These are phyloP conservation scores for Halcyon senegalensis DNA, from an alignment of 2,113 vertebrate genomes.

Conservation along the genomic window DNA sequence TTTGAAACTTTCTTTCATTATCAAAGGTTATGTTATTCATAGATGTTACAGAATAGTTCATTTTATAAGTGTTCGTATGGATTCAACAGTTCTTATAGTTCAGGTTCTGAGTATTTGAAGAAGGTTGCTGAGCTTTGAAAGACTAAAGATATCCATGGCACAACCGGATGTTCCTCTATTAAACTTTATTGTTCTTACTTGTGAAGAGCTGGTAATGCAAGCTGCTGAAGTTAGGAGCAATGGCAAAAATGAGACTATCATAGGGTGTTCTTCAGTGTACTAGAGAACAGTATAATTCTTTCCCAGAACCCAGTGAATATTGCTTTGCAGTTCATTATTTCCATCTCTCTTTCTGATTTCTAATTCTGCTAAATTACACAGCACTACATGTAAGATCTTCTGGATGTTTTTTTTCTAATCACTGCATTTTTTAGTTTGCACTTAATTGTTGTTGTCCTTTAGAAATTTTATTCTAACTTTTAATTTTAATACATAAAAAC, in stretches of 20 bases:
- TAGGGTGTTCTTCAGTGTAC: not conserved
- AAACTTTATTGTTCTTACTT: not conserved
- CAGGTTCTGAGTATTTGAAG: not conserved
- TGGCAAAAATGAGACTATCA: not conserved
- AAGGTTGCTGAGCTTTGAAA: not conserved
- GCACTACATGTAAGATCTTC: not conserved
- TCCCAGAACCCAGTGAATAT: not conserved
- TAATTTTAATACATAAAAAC: not conserved
- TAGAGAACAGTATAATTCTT: not conserved
- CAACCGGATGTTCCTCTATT: not conserved
- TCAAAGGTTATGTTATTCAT: not conserved
- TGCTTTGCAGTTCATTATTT: not conserved
- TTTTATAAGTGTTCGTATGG: not conserved
- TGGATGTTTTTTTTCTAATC: not conserved
- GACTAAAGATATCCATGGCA: not conserved
- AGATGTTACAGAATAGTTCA: not conserved
- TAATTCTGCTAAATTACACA: not conserved
- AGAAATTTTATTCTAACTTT: not conserved
- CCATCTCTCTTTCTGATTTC: not conserved
- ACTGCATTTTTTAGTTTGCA: rapidly evolving
- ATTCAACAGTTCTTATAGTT: not conserved
- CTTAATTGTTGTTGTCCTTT: not conserved
- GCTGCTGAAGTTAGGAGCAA: not conserved
- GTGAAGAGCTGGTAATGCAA: not conserved
- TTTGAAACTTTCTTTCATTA: not conserved